Conservation (phyloP, 2,113 vertebrate genomes). For the Cardinalis cardinalis region DNA sequence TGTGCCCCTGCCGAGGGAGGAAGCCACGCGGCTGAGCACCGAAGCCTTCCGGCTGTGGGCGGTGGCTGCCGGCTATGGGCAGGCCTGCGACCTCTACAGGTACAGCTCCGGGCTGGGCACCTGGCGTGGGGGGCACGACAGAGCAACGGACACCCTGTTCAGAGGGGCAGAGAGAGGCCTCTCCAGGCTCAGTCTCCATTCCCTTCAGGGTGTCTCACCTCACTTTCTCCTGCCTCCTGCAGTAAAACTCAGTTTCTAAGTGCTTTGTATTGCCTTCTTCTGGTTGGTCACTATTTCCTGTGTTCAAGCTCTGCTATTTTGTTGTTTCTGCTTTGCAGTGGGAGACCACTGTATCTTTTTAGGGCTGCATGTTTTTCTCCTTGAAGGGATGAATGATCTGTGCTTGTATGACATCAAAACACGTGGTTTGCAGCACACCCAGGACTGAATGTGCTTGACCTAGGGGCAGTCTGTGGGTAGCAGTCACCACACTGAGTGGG, state of each 20-base stretch:
- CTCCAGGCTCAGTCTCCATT: neutral
- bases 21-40: slow-evolving; percentile 77
- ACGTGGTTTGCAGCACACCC: fast-evolving
- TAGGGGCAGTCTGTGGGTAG: neutral
- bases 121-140: too few species aligned
- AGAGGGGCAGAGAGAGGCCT: neutral
- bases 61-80: slow-evolving; percentile 85
- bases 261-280: neutral
- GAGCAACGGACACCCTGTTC: neutral
- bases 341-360: neutral
- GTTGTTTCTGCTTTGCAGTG: neutral
- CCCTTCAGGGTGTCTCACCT: neutral
- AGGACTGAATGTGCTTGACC: neutral
- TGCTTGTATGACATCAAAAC: neutral
- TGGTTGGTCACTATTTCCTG: neutral
- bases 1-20: slow-evolving; percentile 77
- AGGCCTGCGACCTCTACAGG: slow-evolving; percentile 87
- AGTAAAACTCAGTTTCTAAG: neutral
- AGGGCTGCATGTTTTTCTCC: neutral
- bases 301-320: neutral
- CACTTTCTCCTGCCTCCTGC: neutral
- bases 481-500: neutral
- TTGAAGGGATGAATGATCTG: neutral
- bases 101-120: slow-evolving; percentile 34
- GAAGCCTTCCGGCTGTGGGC: slow-evolving; percentile 90